These are phyloP conservation scores for Enteromius viviparus DNA, from an alignment of 2,797 vertebrate genomes.

Conservation along the genomic window DNA sequence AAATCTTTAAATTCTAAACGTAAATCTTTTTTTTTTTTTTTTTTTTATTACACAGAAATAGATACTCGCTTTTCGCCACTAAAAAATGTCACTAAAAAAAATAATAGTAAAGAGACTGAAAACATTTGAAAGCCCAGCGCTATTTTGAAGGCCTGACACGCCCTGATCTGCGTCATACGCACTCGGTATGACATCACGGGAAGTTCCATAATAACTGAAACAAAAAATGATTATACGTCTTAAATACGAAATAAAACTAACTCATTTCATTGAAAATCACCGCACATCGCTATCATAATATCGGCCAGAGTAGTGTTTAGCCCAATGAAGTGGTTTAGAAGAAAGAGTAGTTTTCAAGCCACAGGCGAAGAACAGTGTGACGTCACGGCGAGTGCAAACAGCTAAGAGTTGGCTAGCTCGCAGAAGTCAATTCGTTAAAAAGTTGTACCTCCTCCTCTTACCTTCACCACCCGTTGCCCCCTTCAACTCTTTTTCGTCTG, in stretches of 20 bases:
- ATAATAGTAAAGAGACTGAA: not conserved
- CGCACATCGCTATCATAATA: not conserved
- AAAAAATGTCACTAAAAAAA: not conserved
- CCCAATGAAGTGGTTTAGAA: not conserved
- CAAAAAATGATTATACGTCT: not conserved
- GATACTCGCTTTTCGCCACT: not conserved
- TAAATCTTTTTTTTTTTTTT: too few species aligned
- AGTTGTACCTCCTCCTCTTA: conserved; percentile 31
- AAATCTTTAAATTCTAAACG: not conserved
- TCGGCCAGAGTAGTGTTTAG: not conserved
- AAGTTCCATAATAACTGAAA: conserved; percentile 4
- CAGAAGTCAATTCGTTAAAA: not conserved
- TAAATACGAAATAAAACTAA: not conserved
- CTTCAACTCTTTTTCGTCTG: conserved; percentile 46
- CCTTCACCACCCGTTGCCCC: conserved; percentile 68
- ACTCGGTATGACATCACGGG: conserved; percentile 14
- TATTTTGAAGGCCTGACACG: not conserved
- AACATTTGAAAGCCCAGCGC: not conserved
- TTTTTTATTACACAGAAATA: not conserved
- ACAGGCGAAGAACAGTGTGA: not conserved
- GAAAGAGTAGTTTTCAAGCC: not conserved
- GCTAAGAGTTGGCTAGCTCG: not conserved
- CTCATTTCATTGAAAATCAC: not conserved
- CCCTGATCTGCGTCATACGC: not conserved
- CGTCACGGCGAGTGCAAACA: conserved; percentile 1